These are phyloP conservation scores for Subacronicta megacephala DNA, from an alignment of 2,888 invertebrate species.

Conservation along the genomic window DNA sequence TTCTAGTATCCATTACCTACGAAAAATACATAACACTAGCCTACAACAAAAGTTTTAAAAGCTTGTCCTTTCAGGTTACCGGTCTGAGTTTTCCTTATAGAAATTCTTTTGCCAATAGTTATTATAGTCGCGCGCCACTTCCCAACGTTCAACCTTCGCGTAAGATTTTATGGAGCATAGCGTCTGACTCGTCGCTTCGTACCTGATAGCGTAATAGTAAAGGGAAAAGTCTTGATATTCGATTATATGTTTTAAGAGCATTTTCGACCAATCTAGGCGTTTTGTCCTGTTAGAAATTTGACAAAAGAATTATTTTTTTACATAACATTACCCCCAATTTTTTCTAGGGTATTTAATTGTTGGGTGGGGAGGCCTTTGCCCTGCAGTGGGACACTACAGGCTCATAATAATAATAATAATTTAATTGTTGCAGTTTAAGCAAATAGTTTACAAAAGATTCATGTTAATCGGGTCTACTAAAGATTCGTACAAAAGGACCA, in stretches of 20 bases:
- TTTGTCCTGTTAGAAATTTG: no score
- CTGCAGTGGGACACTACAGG: no score
- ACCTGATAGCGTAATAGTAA: slow-evolving; percentile 16
- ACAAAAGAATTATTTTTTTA: no score
- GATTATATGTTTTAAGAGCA: neutral
- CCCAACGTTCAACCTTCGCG: slow-evolving; percentile 22
- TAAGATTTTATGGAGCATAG: slow-evolving; percentile 40
- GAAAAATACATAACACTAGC: neutral
- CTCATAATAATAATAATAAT: no score
- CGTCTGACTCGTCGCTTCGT: slow-evolving; percentile 25
- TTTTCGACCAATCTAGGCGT: no score
- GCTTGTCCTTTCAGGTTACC: neutral
- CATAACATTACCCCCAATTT: no score
- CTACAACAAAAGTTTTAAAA: slow-evolving; percentile 16
- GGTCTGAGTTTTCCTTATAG: slow-evolving; percentile 10
- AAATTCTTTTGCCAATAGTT: slow-evolving; percentile 37
- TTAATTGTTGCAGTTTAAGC: no score
- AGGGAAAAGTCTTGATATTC: neutral
- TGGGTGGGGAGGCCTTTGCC: no score
- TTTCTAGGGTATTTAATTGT: no score
- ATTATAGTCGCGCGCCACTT: slow-evolving; percentile 24
- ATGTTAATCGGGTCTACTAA: no score
- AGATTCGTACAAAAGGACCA: no score
- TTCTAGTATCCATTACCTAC: neutral
- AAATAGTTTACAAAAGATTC: no score